Evolutionary conservation across 2,113 vertebrate genomes (phyloP).

Genomic region (Eudyptes chrysolophus): DNA sequence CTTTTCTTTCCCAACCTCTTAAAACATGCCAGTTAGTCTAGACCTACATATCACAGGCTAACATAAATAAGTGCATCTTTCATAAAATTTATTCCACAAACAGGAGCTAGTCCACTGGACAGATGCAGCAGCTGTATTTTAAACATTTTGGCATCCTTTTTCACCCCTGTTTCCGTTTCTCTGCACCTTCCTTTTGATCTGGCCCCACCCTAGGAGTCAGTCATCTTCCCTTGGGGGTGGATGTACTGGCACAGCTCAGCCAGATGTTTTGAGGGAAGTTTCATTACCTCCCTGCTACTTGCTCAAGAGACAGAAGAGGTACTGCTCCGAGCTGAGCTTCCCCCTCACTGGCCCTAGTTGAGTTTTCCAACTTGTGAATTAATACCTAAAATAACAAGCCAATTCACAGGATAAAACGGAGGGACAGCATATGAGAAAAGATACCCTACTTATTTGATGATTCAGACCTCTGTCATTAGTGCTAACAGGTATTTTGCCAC

Average conservation of each 20-base stretch:
- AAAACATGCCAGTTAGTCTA: not conserved
- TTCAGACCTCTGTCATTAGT: not conserved
- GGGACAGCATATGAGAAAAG: not conserved
- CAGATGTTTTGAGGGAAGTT: slow-evolving; percentile 26
- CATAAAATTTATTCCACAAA: slow-evolving; percentile 43
- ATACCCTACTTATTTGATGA: not conserved
- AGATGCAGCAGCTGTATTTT: slow-evolving; percentile 35
- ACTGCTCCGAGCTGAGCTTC: not conserved
- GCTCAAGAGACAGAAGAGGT: not conserved
- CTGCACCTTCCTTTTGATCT: slow-evolving; percentile 18
- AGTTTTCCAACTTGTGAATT: not conserved
- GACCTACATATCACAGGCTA: slow-evolving; percentile 23
- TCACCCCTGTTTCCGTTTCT: not conserved
- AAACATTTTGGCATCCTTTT: slow-evolving; percentile 10
- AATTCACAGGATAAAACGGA: not conserved
- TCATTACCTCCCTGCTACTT: not conserved
- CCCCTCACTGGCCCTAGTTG: not conserved
- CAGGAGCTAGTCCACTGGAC: slow-evolving; percentile 9
- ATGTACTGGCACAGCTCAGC: not conserved
- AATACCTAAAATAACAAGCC: not conserved
- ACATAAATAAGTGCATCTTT: slow-evolving; percentile 57
- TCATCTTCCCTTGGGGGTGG: not conserved
- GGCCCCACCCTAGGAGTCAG: not conserved
- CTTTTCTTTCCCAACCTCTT: not conserved
- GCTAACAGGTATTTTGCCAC: not conserved